These are phyloP conservation scores for Diglossa cyanea DNA, from an alignment of 2,797 vertebrate species.

Conservation along the genomic window DNA sequence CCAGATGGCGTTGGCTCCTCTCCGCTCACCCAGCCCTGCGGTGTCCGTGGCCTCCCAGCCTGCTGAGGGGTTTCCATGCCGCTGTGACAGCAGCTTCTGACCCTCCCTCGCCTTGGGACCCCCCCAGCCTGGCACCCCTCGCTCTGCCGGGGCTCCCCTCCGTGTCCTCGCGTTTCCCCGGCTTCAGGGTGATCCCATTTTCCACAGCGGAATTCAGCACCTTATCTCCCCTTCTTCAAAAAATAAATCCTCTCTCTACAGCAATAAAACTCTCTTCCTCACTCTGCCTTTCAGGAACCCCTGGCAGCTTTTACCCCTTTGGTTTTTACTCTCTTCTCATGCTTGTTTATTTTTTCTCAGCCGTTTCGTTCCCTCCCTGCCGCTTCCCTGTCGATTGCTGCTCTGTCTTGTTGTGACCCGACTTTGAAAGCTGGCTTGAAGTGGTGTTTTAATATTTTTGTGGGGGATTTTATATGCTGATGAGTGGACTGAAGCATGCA, in stretches of 20 bases:
- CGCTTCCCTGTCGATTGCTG: neutral
- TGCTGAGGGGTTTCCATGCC: neutral
- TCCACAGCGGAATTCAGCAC: neutral
- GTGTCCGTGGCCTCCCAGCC: fast-evolving
- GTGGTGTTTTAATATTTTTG: neutral
- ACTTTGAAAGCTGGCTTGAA: neutral
- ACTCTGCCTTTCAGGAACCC: neutral
- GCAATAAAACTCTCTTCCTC: neutral
- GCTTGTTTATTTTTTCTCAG: conserved; percentile 3
- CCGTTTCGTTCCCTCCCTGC: neutral
- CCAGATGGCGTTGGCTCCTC: neutral
- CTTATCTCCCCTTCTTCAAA: neutral
- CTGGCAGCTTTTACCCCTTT: neutral
- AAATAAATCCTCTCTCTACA: neutral
- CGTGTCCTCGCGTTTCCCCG: neutral
- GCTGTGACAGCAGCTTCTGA: neutral
- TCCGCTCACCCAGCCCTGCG: fast-evolving
- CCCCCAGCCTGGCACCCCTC: fast-evolving
- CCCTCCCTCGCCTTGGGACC: fast-evolving
- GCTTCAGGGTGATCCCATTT: neutral
- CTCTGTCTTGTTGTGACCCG: neutral
- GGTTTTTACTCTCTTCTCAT: neutral
- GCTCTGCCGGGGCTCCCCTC: neutral
- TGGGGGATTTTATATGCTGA: neutral
- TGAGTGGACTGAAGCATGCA: neutral